Conservation (phyloP, 1,140 invertebrate genomes). For the Solen grandis region DNA sequence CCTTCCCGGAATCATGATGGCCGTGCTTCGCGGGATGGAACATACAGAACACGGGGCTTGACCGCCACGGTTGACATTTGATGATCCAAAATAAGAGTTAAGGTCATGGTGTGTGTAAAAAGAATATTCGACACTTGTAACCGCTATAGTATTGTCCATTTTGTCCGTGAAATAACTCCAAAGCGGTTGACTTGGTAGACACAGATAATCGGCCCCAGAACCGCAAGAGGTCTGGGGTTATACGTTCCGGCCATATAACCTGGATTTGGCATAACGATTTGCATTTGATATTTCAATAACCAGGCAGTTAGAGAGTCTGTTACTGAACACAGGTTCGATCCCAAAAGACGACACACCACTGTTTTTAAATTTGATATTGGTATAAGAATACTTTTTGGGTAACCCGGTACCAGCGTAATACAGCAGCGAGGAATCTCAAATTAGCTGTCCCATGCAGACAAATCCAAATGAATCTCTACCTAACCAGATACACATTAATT, state of each 20-base stretch:
- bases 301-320: no score
- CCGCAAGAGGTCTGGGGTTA: neutral
- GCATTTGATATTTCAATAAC: no score
- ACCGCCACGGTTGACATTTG: neutral
- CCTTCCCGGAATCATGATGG: slow-evolving; percentile 49
- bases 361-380: no score
- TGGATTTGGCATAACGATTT: no score
- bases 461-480: no score
- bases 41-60: slow-evolving; percentile 49
- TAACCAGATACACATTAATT: no score
- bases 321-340: no score
- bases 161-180: slow-evolving; percentile 13
- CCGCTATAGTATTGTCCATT: neutral
- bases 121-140: neutral
- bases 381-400: no score
- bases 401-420: no score
- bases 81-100: neutral
- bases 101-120: neutral
- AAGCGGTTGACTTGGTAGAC: slow-evolving; percentile 15
- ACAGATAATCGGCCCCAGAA: neutral
- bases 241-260: neutral
- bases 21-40: neutral
- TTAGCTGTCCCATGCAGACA: no score
- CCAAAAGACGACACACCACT: no score
- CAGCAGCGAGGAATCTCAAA: no score